phyloP scores from a whole-genome alignment of 1,140 invertebrate genomes.

The Kradibia gibbosae region DNA sequence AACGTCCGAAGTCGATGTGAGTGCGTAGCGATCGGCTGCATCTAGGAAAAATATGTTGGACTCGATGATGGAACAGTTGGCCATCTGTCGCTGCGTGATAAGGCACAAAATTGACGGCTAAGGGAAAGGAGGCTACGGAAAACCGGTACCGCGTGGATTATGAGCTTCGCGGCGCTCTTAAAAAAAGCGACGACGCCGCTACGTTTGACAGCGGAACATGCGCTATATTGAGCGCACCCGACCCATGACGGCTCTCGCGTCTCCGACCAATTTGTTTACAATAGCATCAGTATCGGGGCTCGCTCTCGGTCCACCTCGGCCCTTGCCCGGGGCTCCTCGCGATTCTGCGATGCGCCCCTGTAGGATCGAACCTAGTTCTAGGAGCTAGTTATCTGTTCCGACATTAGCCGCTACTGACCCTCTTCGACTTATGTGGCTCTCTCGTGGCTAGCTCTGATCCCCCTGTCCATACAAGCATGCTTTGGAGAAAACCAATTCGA shows the following conservation, averaged over 20 bases:
- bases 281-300: not conserved
- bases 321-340: too few species aligned
- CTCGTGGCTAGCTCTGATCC: too few species aligned
- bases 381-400: too few species aligned
- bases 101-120: not conserved
- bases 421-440: too few species aligned
- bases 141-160: slow-evolving; percentile 54
- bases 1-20: too few species aligned
- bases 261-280: not conserved
- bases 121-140: slow-evolving; percentile 59
- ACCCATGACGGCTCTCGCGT: not conserved
- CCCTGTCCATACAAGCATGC: too few species aligned
- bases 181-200: not conserved
- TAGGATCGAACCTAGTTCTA: too few species aligned
- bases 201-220: slow-evolving; percentile 28
- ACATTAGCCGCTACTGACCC: too few species aligned
- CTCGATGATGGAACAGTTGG: slow-evolving; percentile 3
- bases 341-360: too few species aligned
- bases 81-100: slow-evolving; percentile 39
- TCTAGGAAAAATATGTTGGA: not conserved
- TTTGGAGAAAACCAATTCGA: too few species aligned
- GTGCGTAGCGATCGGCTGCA: not conserved
- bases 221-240: not conserved
- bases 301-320: too few species aligned
- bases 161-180: not conserved